phyloP scores from a whole-genome alignment of 2,797 vertebrate genomes.

The Sebastes nivosus region DNA sequence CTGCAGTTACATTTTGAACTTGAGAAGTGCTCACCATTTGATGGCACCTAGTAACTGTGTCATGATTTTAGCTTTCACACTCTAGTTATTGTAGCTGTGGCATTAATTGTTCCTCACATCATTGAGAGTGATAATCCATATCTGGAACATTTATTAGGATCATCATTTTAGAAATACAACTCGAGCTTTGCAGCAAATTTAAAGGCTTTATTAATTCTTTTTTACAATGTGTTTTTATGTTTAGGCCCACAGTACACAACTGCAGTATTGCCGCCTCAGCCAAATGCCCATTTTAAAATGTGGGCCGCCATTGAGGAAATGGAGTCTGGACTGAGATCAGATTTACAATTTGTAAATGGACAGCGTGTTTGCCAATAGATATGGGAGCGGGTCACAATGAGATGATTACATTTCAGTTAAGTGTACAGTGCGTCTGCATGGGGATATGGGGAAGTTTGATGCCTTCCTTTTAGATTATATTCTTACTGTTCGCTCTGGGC shows the following conservation, averaged over 20 bases:
- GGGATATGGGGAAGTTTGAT: neutral
- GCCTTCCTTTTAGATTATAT: neutral
- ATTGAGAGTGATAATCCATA: neutral
- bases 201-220: neutral
- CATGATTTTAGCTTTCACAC: neutral
- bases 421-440: neutral
- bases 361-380: neutral
- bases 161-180: neutral
- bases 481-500: neutral
- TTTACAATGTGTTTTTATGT: neutral
- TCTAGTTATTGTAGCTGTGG: neutral
- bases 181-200: neutral
- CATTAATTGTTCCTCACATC: neutral
- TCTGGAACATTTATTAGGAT: neutral
- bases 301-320: neutral
- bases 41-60: neutral
- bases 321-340: neutral
- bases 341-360: conserved; percentile 5
- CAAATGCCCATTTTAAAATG: neutral
- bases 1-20: neutral
- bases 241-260: neutral
- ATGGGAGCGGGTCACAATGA: neutral
- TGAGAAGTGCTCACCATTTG: neutral
- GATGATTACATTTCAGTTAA: neutral
- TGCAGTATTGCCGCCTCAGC: neutral